Conservation (phyloP, 2,797 vertebrate species). For the Rhinoraja longicauda region DNA sequence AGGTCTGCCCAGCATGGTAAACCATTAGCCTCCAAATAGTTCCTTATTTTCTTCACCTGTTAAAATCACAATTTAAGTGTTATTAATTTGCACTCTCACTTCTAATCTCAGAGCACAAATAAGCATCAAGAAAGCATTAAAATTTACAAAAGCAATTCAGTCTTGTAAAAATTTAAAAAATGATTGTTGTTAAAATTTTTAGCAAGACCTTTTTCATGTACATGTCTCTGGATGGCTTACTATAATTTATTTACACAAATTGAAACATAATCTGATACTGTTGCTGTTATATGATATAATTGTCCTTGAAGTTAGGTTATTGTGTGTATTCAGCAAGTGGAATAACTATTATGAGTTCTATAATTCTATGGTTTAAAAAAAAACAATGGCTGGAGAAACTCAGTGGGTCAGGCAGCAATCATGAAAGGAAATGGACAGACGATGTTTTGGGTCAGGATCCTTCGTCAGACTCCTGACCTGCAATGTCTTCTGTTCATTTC, state of each 20-base stretch:
- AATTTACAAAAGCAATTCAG: neutral
- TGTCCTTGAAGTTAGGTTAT: neutral
- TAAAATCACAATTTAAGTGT: neutral
- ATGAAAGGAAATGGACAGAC: too few species aligned
- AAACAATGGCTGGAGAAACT: too few species aligned
- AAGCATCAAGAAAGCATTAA: neutral
- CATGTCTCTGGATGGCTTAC: neutral
- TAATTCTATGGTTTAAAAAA: neutral
- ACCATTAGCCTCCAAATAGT: constrained; percentile 27
- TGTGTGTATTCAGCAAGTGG: neutral
- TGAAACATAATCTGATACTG: neutral
- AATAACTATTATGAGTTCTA: neutral
- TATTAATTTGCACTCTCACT: neutral
- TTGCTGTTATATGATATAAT: neutral
- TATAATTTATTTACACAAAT: neutral
- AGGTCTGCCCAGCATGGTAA: constrained; percentile 24
- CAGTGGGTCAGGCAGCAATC: too few species aligned
- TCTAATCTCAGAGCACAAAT: neutral
- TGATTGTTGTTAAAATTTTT: neutral
- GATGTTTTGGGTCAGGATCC: too few species aligned
- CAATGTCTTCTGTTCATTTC: too few species aligned
- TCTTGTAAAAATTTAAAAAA: neutral
- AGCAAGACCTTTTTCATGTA: neutral
- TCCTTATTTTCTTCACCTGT: constrained; percentile 28
- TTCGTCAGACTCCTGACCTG: too few species aligned